phyloP scores from a whole-genome alignment of 2,888 invertebrate species.

The Spialia ferax region DNA sequence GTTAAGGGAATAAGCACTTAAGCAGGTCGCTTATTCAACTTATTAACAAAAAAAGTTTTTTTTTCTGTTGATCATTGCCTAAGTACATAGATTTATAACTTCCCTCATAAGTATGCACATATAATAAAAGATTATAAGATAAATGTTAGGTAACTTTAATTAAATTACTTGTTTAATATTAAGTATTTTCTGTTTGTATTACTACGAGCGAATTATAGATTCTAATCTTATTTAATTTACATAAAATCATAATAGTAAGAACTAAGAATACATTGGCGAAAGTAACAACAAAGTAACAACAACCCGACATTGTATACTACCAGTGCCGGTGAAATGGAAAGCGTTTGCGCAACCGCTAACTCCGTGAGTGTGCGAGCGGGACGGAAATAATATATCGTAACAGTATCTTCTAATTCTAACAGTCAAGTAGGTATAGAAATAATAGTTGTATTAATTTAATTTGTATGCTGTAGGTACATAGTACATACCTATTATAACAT shows the following conservation, averaged over 20 bases:
- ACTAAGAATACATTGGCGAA: constrained; percentile 37
- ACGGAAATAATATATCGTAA: constrained; percentile 8
- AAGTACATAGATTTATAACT: too few species aligned
- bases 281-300: constrained; percentile 28
- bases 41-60: too few species aligned
- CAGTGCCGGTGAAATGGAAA: constrained; percentile 77
- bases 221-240: constrained; percentile 9
- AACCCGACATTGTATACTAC: constrained; percentile 40
- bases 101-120: too few species aligned
- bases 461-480: too few species aligned
- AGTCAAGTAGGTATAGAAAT: too few species aligned
- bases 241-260: constrained; percentile 27
- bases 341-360: constrained; percentile 76
- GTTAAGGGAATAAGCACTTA: too few species aligned
- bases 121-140: neutral
- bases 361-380: constrained; percentile 46
- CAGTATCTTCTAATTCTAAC: too few species aligned
- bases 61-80: too few species aligned
- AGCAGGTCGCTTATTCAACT: too few species aligned
- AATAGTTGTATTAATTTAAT: too few species aligned
- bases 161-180: neutral
- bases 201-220: neutral
- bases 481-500: too few species aligned
- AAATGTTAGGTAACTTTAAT: neutral
- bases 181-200: neutral